These are phyloP conservation scores for Pteronotus mesoamericanus DNA, from an alignment of 2,797 vertebrate genomes.

Conservation along the genomic window DNA sequence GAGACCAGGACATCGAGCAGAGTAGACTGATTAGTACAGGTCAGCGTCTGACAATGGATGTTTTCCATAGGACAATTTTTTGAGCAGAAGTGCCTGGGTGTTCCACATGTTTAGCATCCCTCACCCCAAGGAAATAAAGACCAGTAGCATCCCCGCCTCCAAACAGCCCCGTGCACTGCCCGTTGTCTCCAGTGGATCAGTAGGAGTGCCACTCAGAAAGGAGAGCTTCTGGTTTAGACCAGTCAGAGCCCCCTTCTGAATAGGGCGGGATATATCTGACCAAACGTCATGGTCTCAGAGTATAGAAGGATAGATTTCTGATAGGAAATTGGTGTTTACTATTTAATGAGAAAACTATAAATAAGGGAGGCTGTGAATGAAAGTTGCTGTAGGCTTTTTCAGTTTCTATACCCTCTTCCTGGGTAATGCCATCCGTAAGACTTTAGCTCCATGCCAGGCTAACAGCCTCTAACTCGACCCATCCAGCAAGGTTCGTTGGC, in stretches of 20 bases:
- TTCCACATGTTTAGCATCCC: not conserved
- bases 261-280: not conserved
- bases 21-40: no score
- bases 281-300: not conserved
- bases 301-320: not conserved
- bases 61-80: not conserved
- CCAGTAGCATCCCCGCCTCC: not conserved
- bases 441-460: not conserved
- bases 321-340: not conserved
- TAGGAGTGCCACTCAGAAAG: not conserved
- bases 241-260: not conserved
- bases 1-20: not conserved
- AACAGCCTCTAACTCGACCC: not conserved
- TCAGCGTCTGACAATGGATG: not conserved
- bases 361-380: not conserved
- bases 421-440: not conserved
- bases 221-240: not conserved
- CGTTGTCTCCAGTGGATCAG: not conserved
- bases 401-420: not conserved
- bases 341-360: not conserved
- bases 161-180: rapidly evolving
- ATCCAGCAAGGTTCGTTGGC: not conserved
- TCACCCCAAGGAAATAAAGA: not conserved
- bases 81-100: not conserved
- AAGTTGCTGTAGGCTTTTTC: not conserved